Conservation (phyloP, 2,888 invertebrate species). For the Syrphus vitripennis region DNA sequence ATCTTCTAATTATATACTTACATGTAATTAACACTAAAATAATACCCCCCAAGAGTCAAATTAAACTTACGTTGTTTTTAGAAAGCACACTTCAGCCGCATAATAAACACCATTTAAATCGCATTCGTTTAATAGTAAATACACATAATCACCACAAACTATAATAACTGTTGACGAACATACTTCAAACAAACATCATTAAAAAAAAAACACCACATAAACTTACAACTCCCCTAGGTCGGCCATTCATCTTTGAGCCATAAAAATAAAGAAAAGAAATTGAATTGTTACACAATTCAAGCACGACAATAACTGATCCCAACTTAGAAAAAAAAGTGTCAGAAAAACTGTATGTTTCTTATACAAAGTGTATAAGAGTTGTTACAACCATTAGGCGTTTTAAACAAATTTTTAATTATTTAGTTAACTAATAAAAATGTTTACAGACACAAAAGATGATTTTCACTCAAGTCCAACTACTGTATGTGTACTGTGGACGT, state of each 20-base stretch:
- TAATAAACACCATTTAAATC: conserved; percentile 21
- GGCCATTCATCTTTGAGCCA: conserved; percentile 37
- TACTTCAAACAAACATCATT: conserved; percentile 10
- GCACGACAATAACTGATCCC: background rate
- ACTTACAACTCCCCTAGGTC: conserved; percentile 41
- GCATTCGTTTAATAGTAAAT: background rate
- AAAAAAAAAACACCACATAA: conserved; percentile 13
- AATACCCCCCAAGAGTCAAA: background rate
- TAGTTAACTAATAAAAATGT: conserved; percentile 26
- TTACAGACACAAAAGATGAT: conserved; percentile 58
- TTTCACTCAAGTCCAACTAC: conserved; percentile 34
- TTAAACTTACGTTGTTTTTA: conserved; percentile 23
- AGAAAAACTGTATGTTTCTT: background rate
- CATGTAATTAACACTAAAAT: background rate
- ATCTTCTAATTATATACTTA: background rate
- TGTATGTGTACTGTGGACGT: background rate
- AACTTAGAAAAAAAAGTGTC: background rate
- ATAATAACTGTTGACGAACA: background rate
- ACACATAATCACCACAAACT: background rate
- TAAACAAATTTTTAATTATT: conserved; percentile 35
- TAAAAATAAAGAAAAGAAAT: conserved; percentile 1
- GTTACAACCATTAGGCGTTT: background rate
- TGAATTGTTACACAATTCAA: conserved; percentile 35
- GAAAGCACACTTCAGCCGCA: conserved; percentile 42
- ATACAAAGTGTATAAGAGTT: background rate